Evolutionary conservation across 2,888 invertebrate species (phyloP).

Genomic region (Carpatolechia fugitivella): DNA sequence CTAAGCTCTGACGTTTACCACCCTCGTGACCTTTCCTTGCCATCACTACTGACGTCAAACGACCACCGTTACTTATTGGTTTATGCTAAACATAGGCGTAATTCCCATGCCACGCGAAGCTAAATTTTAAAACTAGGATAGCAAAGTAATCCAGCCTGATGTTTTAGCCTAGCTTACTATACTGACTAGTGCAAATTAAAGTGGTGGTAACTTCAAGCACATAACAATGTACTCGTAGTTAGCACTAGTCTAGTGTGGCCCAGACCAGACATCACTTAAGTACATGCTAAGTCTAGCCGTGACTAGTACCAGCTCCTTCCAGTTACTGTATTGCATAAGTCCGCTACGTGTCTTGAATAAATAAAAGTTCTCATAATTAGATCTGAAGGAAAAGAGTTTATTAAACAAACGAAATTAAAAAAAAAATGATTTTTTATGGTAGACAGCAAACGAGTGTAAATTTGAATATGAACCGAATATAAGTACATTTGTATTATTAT

Average conservation of each 20-base stretch:
- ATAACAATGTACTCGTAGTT: too few relatives aligned
- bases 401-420: neutral
- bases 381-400: neutral
- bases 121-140: too few relatives aligned
- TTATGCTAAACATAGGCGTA: conserved; percentile 1
- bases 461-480: neutral
- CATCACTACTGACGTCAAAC: conserved; percentile 6
- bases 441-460: neutral
- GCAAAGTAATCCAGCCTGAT: too few relatives aligned
- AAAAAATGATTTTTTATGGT: neutral
- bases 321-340: neutral
- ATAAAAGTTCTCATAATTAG: neutral
- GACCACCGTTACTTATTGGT: neutral
- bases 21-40: neutral
- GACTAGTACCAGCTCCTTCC: neutral
- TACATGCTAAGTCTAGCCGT: too few relatives aligned
- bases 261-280: too few relatives aligned
- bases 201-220: too few relatives aligned
- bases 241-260: too few relatives aligned
- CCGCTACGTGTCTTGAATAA: neutral
- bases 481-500: too few relatives aligned
- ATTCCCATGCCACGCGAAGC: neutral
- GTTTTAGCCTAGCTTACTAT: neutral
- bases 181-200: too few relatives aligned
- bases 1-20: neutral